Base-by-base conservation (phyloP, 2,797 vertebrate species). In the Sebastes wilsoni region DNA sequence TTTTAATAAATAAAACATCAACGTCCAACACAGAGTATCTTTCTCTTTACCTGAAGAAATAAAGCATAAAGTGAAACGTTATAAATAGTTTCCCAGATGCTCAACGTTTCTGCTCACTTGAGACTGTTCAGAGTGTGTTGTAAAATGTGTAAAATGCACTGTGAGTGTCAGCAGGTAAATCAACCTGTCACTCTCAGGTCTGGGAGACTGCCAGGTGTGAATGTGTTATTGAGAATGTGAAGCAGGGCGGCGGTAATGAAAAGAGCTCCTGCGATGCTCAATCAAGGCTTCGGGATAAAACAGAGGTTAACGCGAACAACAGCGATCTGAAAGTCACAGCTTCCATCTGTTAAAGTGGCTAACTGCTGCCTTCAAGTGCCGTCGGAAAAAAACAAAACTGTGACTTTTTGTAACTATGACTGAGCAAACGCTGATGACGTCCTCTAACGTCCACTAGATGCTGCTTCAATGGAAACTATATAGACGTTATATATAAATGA, bases 161-260 rank as follows among this genome's bases (percentile, higher is more conserved):
- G 8, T 11, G 71, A 34, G 72, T 54, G 83, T 80, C 79, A 11
- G 80, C 27, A 58, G 66, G 49, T 75, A 73, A 83, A 83, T 85
- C 64, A 66, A n/a, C 0, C 70, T 28, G 75, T 76, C 83, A 23
- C 22, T 25, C 64, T 61, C 2, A 2, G 60, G 62, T 3, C 77
- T 75, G 66, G 62, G 32, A 23, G 20, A 66, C 81, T 74, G 81
- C 81, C 75, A 28, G 46, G 52, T 30, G 74, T 3, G 25, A 4
- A 20, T 4, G 32, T 6, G 73, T 46, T 3, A 23, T 60, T 30
- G 42, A 66, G 80, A 83, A 72, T 69, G 80, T 74, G 79, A 81
- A 84, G 71, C 74, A 73, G 77, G 59, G 14, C 0, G 36, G 25
- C 4, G 0, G 30, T 72, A 55, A 77, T 84, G 79, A 65, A 77